Conservation (phyloP, 2,888 invertebrate species). For the Pterobdella sp. region DNA sequence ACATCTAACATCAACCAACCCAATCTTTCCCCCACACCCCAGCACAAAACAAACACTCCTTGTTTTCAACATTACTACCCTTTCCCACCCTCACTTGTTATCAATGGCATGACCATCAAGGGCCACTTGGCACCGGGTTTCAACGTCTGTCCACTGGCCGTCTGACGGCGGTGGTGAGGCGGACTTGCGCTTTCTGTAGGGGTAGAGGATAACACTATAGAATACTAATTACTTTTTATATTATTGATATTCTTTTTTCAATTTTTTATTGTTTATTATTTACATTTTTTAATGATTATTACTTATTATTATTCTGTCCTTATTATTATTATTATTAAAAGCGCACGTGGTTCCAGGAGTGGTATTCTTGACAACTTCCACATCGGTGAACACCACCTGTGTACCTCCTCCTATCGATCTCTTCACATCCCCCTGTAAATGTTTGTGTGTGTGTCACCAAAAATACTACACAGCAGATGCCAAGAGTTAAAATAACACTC, state of each 20-base stretch:
- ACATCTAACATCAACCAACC: background rate
- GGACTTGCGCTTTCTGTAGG: conserved; percentile 42
- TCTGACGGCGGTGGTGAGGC: conserved; percentile 43
- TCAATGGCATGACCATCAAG: conserved; percentile 45
- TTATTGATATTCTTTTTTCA: too few species aligned
- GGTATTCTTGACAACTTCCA: conserved; percentile 65
- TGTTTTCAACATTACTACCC: background rate
- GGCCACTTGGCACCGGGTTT: conserved; percentile 46
- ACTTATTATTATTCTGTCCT: too few species aligned
- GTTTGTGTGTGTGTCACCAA: background rate
- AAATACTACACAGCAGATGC: background rate
- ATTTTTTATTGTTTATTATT: too few species aligned
- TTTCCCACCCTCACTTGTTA: background rate
- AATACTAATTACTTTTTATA: too few species aligned
- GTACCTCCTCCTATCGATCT: conserved; percentile 90
- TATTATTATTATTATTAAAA: too few species aligned
- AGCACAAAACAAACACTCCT: background rate
- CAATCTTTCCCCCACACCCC: background rate
- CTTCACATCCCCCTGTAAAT: conserved; percentile 71
- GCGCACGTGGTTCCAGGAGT: conserved; percentile 44
- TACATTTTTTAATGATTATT: too few species aligned
- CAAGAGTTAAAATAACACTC: background rate
- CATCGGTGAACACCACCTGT: conserved; percentile 85
- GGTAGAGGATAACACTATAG: background rate
- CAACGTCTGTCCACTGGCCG: conserved; percentile 48